phyloP scores from a whole-genome alignment of 2,113 vertebrate genomes.

The Phrynocephalus versicolor region DNA sequence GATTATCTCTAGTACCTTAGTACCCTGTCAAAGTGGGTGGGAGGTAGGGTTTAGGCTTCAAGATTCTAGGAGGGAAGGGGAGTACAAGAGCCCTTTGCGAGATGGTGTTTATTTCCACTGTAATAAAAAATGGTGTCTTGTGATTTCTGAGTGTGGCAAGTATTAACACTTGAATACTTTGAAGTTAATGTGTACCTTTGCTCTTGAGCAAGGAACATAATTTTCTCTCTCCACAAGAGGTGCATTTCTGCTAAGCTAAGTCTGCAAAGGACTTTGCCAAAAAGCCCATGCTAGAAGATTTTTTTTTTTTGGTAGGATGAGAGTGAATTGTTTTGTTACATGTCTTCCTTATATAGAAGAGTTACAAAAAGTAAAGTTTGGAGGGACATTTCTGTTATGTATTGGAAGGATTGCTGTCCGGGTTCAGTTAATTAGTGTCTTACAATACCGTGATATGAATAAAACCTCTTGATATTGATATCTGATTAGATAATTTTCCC shows the following conservation, averaged over 20 bases:
- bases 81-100: not conserved
- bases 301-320: too few species aligned
- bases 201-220: too few species aligned
- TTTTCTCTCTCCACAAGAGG: too few species aligned
- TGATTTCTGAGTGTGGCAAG: not conserved
- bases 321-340: too few species aligned
- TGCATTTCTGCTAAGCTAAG: too few species aligned
- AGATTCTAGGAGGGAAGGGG: too few species aligned
- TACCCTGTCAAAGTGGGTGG: not conserved
- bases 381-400: not conserved
- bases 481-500: not conserved
- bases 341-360: not conserved
- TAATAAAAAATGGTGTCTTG: not conserved
- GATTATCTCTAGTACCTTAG: not conserved
- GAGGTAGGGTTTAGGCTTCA: too few species aligned
- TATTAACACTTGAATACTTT: not conserved
- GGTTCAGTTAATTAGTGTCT: not conserved
- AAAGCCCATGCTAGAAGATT: too few species aligned
- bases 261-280: too few species aligned
- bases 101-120: not conserved
- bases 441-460: constrained; percentile 4
- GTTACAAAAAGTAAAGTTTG: not conserved
- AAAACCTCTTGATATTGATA: constrained; percentile 3
- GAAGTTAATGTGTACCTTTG: not conserved
- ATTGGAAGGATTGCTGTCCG: not conserved